Evolutionary conservation across 2,113 vertebrate genomes (phyloP).

Genomic region (Lasiurus borealis): DNA sequence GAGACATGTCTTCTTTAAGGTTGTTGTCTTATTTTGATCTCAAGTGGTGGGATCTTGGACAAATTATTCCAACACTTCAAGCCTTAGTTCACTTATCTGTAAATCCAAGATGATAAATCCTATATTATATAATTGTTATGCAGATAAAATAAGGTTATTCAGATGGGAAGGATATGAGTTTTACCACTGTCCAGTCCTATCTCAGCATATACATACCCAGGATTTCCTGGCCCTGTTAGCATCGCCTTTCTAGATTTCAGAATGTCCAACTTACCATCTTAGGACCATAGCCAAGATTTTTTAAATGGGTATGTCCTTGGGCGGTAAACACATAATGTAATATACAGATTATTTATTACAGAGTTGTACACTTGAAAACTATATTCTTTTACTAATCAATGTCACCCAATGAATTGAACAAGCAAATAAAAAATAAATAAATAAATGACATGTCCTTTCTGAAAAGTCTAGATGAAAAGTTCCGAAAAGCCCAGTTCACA

Average conservation of each 20-base stretch:
- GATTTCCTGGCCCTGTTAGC: background rate
- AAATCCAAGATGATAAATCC: background rate
- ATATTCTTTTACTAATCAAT: background rate
- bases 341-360: background rate
- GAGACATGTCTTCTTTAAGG: background rate
- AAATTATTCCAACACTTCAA: constrained; percentile 4
- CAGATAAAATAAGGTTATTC: background rate
- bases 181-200: background rate
- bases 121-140: background rate
- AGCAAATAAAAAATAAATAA: background rate
- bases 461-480: background rate
- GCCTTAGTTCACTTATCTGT: background rate
- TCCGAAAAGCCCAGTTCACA: background rate
- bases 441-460: background rate
- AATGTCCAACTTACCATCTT: background rate
- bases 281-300: background rate
- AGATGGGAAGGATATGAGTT: background rate
- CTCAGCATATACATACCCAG: background rate
- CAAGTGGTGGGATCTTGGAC: background rate
- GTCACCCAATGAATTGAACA: background rate
- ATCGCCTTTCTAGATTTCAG: background rate
- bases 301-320: background rate
- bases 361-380: background rate
- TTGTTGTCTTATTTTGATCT: background rate
- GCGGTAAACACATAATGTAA: background rate